A percentile compares a stretch with the other conserved stretches of the same genome.
Conservation (phyloP, 2,113 vertebrate species). For the Aphyosemion australe region DNA sequence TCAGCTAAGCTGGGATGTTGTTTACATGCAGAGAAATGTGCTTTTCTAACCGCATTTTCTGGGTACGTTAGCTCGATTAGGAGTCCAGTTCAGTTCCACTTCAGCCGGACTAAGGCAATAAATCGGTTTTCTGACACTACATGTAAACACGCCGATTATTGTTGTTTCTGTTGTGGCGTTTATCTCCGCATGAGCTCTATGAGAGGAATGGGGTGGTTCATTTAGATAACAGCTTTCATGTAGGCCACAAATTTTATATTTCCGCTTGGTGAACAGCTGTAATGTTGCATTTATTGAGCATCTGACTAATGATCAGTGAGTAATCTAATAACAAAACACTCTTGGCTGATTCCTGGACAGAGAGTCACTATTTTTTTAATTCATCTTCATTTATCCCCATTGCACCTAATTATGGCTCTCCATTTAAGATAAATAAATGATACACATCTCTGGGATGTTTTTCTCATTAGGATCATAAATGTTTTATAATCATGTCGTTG, state of each 20-base stretch:
- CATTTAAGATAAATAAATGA: not conserved
- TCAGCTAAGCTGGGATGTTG: too few species aligned
- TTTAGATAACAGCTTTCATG: conserved; percentile 37
- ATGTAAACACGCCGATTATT: too few species aligned
- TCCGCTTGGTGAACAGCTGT: conserved; percentile 21
- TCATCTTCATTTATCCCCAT: not conserved
- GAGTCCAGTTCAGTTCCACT: too few species aligned
- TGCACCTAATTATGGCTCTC: not conserved
- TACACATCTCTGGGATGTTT: not conserved
- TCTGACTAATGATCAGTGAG: conserved; percentile 11
- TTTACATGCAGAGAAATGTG: too few species aligned
- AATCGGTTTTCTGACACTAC: too few species aligned
- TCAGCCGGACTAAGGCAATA: too few species aligned
- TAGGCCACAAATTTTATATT: conserved; percentile 44
- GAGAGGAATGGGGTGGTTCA: conserved; percentile 34
- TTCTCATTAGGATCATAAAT: not conserved
- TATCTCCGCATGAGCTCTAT: conserved; percentile 23
- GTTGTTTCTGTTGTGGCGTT: conserved; percentile 12
- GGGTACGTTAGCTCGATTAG: too few species aligned
- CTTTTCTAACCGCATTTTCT: too few species aligned
- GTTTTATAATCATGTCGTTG: not conserved
- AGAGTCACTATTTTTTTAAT: not conserved
- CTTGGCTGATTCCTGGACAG: not conserved
- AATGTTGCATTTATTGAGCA: conserved; percentile 4
- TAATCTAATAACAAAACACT: not conserved